Base-by-base conservation (phyloP, 2,113 vertebrate genomes). In the Psephotus haematonotus region DNA sequence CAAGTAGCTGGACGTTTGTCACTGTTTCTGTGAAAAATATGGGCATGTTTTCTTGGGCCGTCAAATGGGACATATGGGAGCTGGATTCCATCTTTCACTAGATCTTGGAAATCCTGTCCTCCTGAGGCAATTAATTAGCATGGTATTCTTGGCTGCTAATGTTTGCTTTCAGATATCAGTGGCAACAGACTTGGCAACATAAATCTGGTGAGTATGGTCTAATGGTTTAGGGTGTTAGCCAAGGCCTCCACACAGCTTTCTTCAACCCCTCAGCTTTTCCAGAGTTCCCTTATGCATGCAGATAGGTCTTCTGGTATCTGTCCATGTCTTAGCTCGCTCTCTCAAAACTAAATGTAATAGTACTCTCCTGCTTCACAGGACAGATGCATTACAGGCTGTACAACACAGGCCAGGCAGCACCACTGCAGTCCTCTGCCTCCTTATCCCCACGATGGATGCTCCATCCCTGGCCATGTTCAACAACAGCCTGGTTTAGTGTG, bases 151-250 rank as follows among this genome's bases (percentile, higher is more conserved):
- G 84, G 93, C 89, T 94, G 87, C 53, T 95, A 49, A 72, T 80
- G 65, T 92, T 95, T 97, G 88, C 91, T 93, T 96, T 95, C 90
- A 94, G 86, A 90, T 93, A 88, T 93, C 67, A 75, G 86, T 55
- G 62, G 83, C 76, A 92, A 84, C 77, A 86, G 72, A 80, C 53
- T 96, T 95, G 85, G 92, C 90, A 96, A 86, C 33, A 43, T 18
- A 75, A 57, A 90, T 78, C 94, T 94, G 91, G 52, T 5, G 4
- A 90, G 60, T 57, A 83, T 44, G 55, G 83, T 52, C 69, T 91
- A 91, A 84, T 72, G 47, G 39, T 24, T 77, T 47, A 89, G 47
- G 29, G 82, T 46, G 28, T 59, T 83, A 89, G 39, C 52, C 8
- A 4, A 53, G 60, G 43, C 57, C 55, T 86, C 49, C 43, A 47